phyloP scores from a whole-genome alignment of 2,113 vertebrate genomes.

The Elephas maximus region DNA sequence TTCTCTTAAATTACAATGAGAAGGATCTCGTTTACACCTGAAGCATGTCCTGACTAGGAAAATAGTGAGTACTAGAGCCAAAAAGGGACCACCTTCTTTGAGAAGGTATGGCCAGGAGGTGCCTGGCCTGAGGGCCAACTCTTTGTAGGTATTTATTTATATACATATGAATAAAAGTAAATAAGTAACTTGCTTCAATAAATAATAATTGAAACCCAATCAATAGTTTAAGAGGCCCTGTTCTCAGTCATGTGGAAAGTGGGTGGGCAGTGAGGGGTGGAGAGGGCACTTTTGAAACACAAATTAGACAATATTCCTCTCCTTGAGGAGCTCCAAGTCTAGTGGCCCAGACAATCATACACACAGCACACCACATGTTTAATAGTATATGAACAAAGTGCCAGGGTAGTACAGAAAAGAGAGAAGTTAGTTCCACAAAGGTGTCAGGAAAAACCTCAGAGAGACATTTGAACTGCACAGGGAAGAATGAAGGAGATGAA shows the following conservation, averaged over 20 bases:
- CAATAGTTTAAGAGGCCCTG: not conserved
- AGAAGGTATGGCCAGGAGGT: not conserved
- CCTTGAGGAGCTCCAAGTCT: not conserved
- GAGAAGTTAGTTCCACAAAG: not conserved
- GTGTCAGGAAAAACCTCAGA: not conserved
- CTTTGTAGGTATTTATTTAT: not conserved
- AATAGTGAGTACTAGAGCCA: not conserved
- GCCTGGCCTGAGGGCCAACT: not conserved
- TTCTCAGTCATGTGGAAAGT: not conserved
- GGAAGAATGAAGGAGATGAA: not conserved
- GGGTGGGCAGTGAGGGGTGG: not conserved
- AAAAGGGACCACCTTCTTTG: not conserved
- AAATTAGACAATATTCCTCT: not conserved
- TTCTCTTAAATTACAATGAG: not conserved
- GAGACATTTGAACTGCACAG: not conserved
- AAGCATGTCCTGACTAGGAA: not conserved
- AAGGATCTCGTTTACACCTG: not conserved
- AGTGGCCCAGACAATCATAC: not conserved
- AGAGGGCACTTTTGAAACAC: not conserved
- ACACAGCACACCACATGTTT: accelerated
- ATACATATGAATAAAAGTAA: not conserved
- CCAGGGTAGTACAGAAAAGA: not conserved
- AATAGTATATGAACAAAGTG: not conserved
- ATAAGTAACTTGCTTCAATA: not conserved
- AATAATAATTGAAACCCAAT: constrained; percentile 2